phyloP scores from a whole-genome alignment of 2,888 invertebrate species.

The Caenorhabditis afra region DNA sequence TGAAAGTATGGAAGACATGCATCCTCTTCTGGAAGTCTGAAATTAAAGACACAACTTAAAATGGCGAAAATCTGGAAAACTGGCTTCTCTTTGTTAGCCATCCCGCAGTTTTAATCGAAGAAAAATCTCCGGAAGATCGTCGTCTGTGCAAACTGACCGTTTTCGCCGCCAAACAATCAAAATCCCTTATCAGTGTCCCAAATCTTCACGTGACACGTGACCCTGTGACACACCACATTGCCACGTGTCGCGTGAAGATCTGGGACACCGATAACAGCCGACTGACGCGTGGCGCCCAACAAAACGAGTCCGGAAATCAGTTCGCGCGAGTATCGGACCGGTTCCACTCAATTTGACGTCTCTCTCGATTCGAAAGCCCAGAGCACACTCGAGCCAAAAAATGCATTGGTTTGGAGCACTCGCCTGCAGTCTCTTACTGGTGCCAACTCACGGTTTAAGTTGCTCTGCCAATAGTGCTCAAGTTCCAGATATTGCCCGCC shows the following conservation, averaged over 20 bases:
- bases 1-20: conserved; percentile 69
- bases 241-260: too few species aligned
- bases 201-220: too few species aligned
- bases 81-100: conserved; percentile 47
- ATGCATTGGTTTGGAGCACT: background rate
- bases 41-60: background rate
- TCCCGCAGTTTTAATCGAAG: background rate
- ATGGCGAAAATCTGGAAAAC: background rate
- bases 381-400: background rate
- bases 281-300: too few species aligned
- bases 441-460: background rate
- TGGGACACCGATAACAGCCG: too few species aligned
- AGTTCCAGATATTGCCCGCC: too few species aligned
- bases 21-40: conserved; percentile 61
- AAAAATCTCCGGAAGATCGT: background rate
- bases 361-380: background rate
- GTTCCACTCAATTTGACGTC: background rate
- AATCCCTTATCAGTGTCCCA: too few species aligned
- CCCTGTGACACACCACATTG: too few species aligned
- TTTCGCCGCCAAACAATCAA: too few species aligned
- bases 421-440: background rate
- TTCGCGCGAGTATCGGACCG: too few species aligned
- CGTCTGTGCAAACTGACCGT: too few species aligned
- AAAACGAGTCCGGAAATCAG: too few species aligned
- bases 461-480: too few species aligned